Evolutionary conservation across 2,888 invertebrate genomes (phyloP).

Genomic region (Netelia fuscicornis): DNA sequence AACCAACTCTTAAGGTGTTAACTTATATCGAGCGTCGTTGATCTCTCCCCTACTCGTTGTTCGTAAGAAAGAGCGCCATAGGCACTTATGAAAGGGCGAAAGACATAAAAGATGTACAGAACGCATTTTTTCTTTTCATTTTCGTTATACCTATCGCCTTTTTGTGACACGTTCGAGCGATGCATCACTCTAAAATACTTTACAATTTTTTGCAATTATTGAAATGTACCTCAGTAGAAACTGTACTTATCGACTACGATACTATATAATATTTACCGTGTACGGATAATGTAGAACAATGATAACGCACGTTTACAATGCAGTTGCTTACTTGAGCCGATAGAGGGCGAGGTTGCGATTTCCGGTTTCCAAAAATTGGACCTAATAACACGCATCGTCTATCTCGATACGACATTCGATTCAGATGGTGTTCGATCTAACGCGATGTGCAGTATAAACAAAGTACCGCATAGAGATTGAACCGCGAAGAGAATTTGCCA

Average conservation of each 20-base stretch:
- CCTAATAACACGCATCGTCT: not conserved
- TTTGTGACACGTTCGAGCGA: no score
- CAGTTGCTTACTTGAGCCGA: conserved; percentile 6
- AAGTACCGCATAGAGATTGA: not conserved
- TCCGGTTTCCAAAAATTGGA: conserved; percentile 16
- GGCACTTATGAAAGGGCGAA: no score
- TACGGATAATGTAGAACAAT: not conserved
- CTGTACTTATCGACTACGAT: not conserved
- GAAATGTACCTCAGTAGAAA: no score
- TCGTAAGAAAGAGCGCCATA: no score
- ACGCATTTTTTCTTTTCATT: no score
- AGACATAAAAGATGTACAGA: no score
- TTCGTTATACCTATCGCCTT: no score
- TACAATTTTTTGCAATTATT: no score
- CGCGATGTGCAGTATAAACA: not conserved
- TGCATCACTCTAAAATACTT: no score
- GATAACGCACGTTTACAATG: not conserved
- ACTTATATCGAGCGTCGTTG: no score
- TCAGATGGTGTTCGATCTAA: not conserved
- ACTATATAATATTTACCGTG: not conserved
- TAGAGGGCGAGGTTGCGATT: not conserved
- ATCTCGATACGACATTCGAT: not conserved
- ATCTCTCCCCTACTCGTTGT: no score
- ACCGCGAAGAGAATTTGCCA: not conserved
- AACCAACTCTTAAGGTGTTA: no score